These are phyloP conservation scores for Dunckerocampus dactyliophorus DNA, from an alignment of 2,113 vertebrate genomes.

Conservation along the genomic window DNA sequence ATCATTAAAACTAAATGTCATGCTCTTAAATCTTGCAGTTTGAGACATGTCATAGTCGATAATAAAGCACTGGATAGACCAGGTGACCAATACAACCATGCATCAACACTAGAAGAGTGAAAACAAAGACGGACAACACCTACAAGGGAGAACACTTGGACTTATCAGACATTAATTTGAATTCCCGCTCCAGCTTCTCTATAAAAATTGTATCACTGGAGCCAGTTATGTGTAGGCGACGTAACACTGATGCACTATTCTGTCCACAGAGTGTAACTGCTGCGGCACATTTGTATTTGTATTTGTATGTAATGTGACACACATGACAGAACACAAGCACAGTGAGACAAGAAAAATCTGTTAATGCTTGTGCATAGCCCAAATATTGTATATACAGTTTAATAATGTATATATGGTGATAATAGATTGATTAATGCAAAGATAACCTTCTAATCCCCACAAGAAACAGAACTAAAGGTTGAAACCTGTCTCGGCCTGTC, in stretches of 20 bases:
- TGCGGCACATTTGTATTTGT: background rate
- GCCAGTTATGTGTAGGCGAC: slow-evolving; percentile 11
- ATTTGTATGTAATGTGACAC: slow-evolving; percentile 7
- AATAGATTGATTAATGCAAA: background rate
- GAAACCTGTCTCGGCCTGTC: background rate
- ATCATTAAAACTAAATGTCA: background rate
- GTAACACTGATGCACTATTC: slow-evolving; percentile 23
- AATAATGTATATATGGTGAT: slow-evolving; percentile 13
- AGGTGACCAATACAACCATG: slow-evolving; percentile 5
- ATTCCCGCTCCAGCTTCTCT: slow-evolving; percentile 8
- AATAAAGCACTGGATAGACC: background rate
- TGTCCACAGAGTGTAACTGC: slow-evolving; percentile 13
- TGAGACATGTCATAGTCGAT: slow-evolving; percentile 1
- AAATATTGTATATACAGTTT: slow-evolving; percentile 43
- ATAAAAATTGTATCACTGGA: slow-evolving; percentile 1
- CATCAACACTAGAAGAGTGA: background rate
- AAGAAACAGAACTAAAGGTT: background rate
- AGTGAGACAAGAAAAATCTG: slow-evolving; percentile 13
- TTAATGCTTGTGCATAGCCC: slow-evolving; percentile 51
- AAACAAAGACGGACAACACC: slow-evolving; percentile 4
- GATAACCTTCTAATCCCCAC: background rate
- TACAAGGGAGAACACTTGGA: background rate
- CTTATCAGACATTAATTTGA: slow-evolving; percentile 1
- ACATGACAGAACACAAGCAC: slow-evolving; percentile 22
- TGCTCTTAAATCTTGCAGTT: background rate